Conservation (phyloP, 2,888 invertebrate genomes). For the Philopedon plagiatum region DNA sequence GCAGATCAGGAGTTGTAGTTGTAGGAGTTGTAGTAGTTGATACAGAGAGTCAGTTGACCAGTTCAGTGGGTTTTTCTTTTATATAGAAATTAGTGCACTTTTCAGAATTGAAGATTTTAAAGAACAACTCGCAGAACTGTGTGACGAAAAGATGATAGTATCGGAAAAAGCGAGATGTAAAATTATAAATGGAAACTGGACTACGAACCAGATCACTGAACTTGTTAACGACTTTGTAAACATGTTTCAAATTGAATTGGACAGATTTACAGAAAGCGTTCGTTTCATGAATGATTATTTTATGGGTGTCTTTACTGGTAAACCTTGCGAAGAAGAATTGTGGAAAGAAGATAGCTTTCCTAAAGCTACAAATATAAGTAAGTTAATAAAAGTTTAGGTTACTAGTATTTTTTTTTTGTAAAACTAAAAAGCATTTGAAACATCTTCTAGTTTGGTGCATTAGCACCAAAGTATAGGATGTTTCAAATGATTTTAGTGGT, state of each 20-base stretch:
- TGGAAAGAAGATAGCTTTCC: slow-evolving; percentile 36
- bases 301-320: slow-evolving; percentile 60
- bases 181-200: slow-evolving; percentile 74
- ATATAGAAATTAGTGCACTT: too few relatives aligned
- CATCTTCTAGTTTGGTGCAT: too few relatives aligned
- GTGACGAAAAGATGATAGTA: slow-evolving; percentile 72
- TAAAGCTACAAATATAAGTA: slow-evolving; percentile 28
- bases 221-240: slow-evolving; percentile 69
- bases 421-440: too few relatives aligned
- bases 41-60: too few relatives aligned
- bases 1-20: too few relatives aligned
- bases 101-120: slow-evolving; percentile 63
- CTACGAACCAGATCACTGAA: slow-evolving; percentile 71
- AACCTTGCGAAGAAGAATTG: slow-evolving; percentile 19
- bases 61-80: too few relatives aligned
- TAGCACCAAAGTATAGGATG: too few relatives aligned
- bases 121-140: slow-evolving; percentile 71
- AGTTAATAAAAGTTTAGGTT: too few relatives aligned
- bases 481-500: too few relatives aligned
- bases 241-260: slow-evolving; percentile 70
- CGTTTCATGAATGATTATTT: slow-evolving; percentile 70
- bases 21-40: too few relatives aligned
- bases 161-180: slow-evolving; percentile 72
- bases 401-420: too few relatives aligned
- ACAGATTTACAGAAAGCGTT: slow-evolving; percentile 70